phyloP scores from a whole-genome alignment of 2,113 vertebrate species.

The Microtus ochrogaster region DNA sequence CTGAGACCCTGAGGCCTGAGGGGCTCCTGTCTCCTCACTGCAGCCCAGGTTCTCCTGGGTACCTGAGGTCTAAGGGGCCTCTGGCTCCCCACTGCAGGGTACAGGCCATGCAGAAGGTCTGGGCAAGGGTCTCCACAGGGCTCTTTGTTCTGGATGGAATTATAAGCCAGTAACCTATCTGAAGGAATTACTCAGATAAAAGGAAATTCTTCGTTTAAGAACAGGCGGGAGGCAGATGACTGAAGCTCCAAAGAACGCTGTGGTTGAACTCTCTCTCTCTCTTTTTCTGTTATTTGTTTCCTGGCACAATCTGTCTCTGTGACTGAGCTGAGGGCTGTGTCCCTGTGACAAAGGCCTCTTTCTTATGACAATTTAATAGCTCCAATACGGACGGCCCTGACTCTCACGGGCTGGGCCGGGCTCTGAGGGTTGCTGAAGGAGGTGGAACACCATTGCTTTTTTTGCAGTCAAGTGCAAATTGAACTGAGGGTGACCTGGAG shows the following conservation, averaged over 20 bases:
- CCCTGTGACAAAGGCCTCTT: slow-evolving; percentile 90
- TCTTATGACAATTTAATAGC: slow-evolving; percentile 88
- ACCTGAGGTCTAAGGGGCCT: neutral
- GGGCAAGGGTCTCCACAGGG: neutral
- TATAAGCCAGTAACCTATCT: slow-evolving; percentile 59
- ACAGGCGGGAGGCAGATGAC: slow-evolving; percentile 80
- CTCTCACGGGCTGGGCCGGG: neutral
- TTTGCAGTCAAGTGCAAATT: neutral
- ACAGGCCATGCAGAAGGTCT: neutral
- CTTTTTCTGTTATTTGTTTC: slow-evolving; percentile 86
- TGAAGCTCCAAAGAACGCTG: slow-evolving; percentile 87
- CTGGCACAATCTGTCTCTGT: slow-evolving; percentile 89
- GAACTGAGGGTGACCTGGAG: neutral
- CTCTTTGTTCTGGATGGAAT: slow-evolving; percentile 35
- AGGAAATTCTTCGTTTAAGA: slow-evolving; percentile 68
- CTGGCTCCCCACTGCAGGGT: neutral
- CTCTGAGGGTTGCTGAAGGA: neutral
- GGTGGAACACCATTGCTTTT: neutral
- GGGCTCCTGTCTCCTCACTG: no score
- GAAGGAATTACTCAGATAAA: slow-evolving; percentile 56
- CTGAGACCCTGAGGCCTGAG: no score
- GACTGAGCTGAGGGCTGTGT: slow-evolving; percentile 87
- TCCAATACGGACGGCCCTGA: slow-evolving; percentile 44
- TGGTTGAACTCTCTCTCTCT: slow-evolving; percentile 84
- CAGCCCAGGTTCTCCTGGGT: neutral